These are phyloP conservation scores for Antheraea pernyi DNA, from an alignment of 1,140 invertebrate genomes.

Conservation along the genomic window DNA sequence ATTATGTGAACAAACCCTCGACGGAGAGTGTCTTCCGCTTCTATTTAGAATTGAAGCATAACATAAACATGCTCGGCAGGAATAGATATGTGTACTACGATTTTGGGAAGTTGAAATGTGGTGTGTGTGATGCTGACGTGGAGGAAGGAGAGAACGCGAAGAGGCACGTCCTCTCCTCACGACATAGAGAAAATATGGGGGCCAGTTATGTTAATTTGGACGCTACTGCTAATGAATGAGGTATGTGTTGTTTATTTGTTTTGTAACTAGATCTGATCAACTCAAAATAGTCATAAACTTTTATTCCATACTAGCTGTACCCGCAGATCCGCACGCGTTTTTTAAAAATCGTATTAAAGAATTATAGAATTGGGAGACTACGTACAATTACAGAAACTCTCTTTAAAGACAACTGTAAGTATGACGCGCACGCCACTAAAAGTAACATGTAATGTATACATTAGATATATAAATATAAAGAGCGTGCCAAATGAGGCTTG, in stretches of 20 bases:
- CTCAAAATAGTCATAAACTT: no score
- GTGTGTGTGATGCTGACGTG: slow-evolving; percentile 61
- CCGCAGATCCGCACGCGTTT: no score
- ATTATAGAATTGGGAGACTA: no score
- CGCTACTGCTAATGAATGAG: slow-evolving; percentile 54
- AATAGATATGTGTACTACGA: slow-evolving; percentile 68
- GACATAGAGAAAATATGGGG: slow-evolving; percentile 69
- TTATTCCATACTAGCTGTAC: no score
- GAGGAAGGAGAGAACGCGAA: slow-evolving; percentile 65
- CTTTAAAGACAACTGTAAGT: no score
- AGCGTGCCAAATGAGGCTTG: no score
- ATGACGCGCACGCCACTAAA: no score
- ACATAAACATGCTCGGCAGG: slow-evolving; percentile 61
- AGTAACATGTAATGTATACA: no score
- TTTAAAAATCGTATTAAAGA: no score
- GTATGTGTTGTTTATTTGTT: slow-evolving; percentile 28
- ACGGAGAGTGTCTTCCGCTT: slow-evolving; percentile 65
- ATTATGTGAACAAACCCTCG: slow-evolving; percentile 48
- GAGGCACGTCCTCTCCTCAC: slow-evolving; percentile 55
- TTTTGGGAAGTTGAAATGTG: slow-evolving; percentile 62
- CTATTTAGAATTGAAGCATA: slow-evolving; percentile 70
- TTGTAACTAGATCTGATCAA: no score
- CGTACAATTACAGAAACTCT: no score
- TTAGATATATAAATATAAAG: no score
- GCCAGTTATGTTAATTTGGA: slow-evolving; percentile 68